Evolutionary conservation across 2,888 invertebrate species (phyloP).

Genomic region (Spilosoma lubricipeda): DNA sequence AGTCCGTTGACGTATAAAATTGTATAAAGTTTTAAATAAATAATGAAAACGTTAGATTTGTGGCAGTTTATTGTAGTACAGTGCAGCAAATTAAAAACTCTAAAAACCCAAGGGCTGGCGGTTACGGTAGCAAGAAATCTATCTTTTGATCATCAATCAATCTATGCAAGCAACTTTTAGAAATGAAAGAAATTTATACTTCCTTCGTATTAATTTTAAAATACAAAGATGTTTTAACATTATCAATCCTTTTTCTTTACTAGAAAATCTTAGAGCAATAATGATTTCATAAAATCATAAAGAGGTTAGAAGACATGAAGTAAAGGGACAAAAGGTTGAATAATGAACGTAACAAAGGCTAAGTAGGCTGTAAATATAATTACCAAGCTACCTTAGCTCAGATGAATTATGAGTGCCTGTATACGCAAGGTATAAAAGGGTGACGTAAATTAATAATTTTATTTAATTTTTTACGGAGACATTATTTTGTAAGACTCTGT

Average conservation of each 20-base stretch:
- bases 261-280: constrained; percentile 24
- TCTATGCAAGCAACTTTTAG: background rate
- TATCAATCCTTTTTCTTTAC: constrained; percentile 60
- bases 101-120: too few relatives aligned
- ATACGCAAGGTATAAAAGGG: constrained; percentile 36
- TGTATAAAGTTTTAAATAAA: too few relatives aligned
- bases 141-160: too few relatives aligned
- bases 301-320: constrained; percentile 49
- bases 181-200: background rate
- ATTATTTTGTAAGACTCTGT: constrained; percentile 30
- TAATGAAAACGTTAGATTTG: too few relatives aligned
- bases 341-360: constrained; percentile 46
- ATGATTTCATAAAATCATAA: constrained; percentile 40
- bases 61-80: too few relatives aligned
- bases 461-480: constrained; percentile 35
- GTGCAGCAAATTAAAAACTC: too few relatives aligned
- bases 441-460: constrained; percentile 46
- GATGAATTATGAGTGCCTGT: constrained; percentile 36
- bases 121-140: too few relatives aligned
- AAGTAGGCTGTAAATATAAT: constrained; percentile 48
- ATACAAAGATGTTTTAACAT: constrained; percentile 55
- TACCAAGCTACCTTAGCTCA: constrained; percentile 34
- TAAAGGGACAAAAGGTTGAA: constrained; percentile 47
- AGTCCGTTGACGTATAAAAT: too few relatives aligned
- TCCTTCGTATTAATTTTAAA: background rate